A percentile compares a stretch with the other conserved stretches of the same genome.
Evolutionary conservation across 2,113 vertebrate species (phyloP).

Genomic region (Propithecus coquereli): DNA sequence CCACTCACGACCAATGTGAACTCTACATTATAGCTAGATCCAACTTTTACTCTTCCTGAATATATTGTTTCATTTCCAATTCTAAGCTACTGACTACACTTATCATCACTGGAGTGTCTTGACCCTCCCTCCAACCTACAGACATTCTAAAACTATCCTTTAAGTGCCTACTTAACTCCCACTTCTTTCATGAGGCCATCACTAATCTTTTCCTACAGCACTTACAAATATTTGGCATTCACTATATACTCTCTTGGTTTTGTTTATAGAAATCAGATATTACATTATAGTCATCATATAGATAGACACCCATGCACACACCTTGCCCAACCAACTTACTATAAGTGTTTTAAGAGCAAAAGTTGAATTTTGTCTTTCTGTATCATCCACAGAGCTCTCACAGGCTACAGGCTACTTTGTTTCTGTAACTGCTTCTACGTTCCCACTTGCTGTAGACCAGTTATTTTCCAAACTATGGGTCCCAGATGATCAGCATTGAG

Average conservation of each 20-base stretch:
- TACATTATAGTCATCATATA: not conserved
- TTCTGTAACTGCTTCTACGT: not conserved
- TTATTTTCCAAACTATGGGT: not conserved
- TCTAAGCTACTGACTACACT: not conserved
- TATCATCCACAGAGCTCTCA: not conserved
- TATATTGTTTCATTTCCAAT: not conserved
- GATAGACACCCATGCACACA: not conserved
- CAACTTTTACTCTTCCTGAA: not conserved
- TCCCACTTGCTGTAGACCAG: not conserved
- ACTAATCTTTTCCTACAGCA: not conserved
- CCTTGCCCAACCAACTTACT: not conserved
- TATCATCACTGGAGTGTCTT: not conserved
- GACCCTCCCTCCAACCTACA: not conserved
- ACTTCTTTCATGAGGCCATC: not conserved
- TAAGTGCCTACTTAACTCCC: not conserved
- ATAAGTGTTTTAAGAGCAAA: not conserved
- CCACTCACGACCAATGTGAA: not conserved
- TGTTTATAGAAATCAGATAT: not conserved
- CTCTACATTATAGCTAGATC: not conserved
- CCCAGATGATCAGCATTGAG: not conserved
- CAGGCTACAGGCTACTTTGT: not conserved
- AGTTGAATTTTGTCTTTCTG: not conserved
- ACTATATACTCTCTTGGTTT: not conserved
- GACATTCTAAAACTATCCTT: not conserved
- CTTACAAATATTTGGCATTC: slow-evolving; percentile 4